Percentiles rank a stretch among this genome's conserved stretches.
phyloP scores from a whole-genome alignment of 2,797 vertebrate genomes.

The Cossypha heuglini region DNA sequence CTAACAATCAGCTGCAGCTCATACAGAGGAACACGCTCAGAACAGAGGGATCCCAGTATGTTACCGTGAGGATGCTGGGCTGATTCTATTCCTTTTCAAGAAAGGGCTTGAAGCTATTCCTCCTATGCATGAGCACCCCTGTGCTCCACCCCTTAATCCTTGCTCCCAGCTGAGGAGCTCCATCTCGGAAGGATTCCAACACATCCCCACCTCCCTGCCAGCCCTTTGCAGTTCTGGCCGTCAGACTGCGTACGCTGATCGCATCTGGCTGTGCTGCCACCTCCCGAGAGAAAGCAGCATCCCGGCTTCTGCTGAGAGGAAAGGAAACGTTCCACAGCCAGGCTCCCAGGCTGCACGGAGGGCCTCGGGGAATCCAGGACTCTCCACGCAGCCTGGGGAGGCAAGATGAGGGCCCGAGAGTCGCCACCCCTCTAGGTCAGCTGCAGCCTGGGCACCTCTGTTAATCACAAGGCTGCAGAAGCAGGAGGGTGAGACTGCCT shows the following conservation, averaged over 20 bases:
- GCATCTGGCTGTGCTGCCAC: conserved; percentile 31
- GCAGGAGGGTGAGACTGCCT: not conserved
- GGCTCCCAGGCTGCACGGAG: not conserved
- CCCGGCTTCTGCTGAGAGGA: not conserved
- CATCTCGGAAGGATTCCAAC: not conserved
- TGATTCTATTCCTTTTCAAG: not conserved
- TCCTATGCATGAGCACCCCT: not conserved
- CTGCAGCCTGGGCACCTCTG: not conserved
- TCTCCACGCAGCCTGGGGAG: not conserved
- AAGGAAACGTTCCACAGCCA: not conserved
- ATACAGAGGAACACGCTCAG: not conserved
- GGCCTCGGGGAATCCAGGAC: not conserved
- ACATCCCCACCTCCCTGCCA: not conserved
- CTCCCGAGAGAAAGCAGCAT: conserved; percentile 1
- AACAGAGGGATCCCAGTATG: not conserved
- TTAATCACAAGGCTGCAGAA: not conserved
- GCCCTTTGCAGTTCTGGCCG: not conserved
- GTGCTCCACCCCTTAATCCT: not conserved
- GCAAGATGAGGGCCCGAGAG: not conserved
- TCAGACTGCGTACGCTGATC: not conserved
- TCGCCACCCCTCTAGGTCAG: not conserved
- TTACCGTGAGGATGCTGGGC: not conserved
- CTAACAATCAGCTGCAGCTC: not conserved
- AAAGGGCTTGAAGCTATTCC: not conserved
- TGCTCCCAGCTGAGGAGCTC: not conserved